phyloP scores from a whole-genome alignment of 2,888 invertebrate genomes.

The Cybosia mesomella region DNA sequence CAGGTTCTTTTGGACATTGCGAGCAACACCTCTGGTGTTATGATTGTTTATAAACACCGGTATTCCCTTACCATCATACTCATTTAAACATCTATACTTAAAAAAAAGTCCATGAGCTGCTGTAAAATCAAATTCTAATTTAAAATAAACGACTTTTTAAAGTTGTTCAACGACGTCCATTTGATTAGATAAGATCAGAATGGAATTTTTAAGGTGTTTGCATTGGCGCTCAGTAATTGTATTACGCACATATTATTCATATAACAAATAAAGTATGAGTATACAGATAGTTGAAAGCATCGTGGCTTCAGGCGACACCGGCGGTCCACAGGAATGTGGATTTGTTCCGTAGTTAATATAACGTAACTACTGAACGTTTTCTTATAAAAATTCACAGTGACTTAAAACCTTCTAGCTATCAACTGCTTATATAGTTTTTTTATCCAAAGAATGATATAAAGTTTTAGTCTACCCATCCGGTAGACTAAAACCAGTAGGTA shows the following conservation, averaged over 20 bases:
- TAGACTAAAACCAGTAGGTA: neutral
- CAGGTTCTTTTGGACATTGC: too few species aligned
- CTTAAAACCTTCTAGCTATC: neutral
- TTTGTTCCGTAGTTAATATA: neutral
- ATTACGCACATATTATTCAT: slow-evolving; percentile 12
- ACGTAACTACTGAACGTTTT: neutral
- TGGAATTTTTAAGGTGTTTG: slow-evolving; percentile 7
- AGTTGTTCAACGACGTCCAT: neutral
- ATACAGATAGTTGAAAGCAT: neutral
- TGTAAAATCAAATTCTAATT: neutral
- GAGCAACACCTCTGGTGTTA: too few species aligned
- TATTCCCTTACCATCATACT: neutral
- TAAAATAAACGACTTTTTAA: neutral
- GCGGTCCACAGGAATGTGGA: neutral
- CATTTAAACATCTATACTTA: neutral
- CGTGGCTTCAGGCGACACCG: neutral
- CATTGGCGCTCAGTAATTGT: neutral
- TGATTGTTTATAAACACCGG: too few species aligned
- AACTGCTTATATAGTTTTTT: neutral
- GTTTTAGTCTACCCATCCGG: too few species aligned
- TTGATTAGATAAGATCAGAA: slow-evolving; percentile 5
- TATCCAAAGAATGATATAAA: neutral
- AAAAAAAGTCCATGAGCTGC: too few species aligned
- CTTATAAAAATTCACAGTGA: neutral
- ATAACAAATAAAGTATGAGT: neutral